phyloP scores from a whole-genome alignment of 2,888 invertebrate genomes.

The Cosmia trapezina region DNA sequence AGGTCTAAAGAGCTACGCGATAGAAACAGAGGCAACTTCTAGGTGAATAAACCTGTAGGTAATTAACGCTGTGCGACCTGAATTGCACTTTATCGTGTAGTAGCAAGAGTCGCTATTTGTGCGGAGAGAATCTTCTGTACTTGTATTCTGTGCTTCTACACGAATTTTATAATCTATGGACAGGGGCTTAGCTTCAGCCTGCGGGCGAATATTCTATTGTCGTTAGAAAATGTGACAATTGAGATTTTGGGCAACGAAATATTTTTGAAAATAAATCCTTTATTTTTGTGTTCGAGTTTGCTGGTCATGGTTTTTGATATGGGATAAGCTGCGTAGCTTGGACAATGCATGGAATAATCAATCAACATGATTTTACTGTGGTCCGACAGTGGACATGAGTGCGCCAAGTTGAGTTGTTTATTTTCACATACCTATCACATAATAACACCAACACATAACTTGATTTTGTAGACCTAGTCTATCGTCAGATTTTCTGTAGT shows the following conservation, averaged over 20 bases:
- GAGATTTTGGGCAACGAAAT: slow-evolving; percentile 42
- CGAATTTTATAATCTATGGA: not conserved
- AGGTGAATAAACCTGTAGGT: too few species aligned
- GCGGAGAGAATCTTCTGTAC: too few species aligned
- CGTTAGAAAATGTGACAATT: slow-evolving; percentile 56
- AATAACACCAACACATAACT: not conserved
- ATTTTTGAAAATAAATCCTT: slow-evolving; percentile 38
- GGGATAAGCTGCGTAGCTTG: slow-evolving; percentile 41
- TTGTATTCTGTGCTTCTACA: too few species aligned
- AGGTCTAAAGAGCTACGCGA: too few species aligned
- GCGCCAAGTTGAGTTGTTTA: not conserved
- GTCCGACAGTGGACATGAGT: not conserved
- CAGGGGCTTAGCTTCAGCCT: slow-evolving; percentile 37
- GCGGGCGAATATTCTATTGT: slow-evolving; percentile 62
- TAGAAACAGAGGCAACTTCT: too few species aligned
- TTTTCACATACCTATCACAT: too few species aligned
- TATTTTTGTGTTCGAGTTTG: slow-evolving; percentile 30
- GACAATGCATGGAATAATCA: slow-evolving; percentile 43
- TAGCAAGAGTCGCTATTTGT: too few species aligned
- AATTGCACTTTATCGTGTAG: too few species aligned
- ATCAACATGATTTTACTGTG: slow-evolving; percentile 16
- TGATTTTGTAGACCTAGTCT: not conserved
- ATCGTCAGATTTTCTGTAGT: too few species aligned
- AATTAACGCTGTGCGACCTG: too few species aligned
- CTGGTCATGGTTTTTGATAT: slow-evolving; percentile 53